A percentile compares a stretch with the other conserved stretches of the same genome.
Evolutionary conservation across 2,113 vertebrate genomes (phyloP).

Genomic region (Etheostoma cragini): DNA sequence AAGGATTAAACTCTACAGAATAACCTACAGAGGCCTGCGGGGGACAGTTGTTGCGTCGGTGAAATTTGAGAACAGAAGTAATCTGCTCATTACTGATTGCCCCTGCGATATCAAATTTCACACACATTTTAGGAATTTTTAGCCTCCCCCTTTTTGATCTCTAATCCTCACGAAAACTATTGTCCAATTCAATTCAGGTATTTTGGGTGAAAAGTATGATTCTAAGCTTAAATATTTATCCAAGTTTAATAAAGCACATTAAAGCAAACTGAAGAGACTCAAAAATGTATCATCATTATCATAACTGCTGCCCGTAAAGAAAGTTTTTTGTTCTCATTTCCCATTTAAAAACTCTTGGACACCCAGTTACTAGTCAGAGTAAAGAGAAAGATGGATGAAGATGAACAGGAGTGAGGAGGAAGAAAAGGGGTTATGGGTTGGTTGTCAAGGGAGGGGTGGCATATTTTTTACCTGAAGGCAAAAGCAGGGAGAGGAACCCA

Average conservation of each 20-base stretch:
- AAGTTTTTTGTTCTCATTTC: constrained; percentile 2
- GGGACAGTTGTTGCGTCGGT: neutral
- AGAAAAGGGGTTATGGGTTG: constrained; percentile 4
- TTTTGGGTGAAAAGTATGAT: neutral
- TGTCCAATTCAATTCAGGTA: neutral
- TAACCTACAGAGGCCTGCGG: neutral
- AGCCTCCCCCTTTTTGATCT: neutral
- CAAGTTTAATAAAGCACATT: neutral
- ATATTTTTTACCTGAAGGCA: constrained; percentile 85
- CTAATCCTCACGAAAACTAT: neutral
- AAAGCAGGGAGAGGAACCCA: constrained; percentile 72
- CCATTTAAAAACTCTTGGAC: constrained; percentile 17
- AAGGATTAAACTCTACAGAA: neutral
- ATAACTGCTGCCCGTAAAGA: neutral
- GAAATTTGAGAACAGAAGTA: neutral
- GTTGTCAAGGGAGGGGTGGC: constrained; percentile 48
- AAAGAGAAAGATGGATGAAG: constrained; percentile 32
- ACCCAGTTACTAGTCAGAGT: neutral
- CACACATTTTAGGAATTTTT: neutral
- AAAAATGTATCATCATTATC: neutral
- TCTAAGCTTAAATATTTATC: too few relatives aligned
- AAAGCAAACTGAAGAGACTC: neutral
- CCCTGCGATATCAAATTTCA: neutral
- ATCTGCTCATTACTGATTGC: neutral
- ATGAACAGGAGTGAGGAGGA: constrained; percentile 29